Base-by-base conservation (phyloP, 37 sponge, comb jelly and placozoan species). In the Bolinopsis microptera region DNA sequence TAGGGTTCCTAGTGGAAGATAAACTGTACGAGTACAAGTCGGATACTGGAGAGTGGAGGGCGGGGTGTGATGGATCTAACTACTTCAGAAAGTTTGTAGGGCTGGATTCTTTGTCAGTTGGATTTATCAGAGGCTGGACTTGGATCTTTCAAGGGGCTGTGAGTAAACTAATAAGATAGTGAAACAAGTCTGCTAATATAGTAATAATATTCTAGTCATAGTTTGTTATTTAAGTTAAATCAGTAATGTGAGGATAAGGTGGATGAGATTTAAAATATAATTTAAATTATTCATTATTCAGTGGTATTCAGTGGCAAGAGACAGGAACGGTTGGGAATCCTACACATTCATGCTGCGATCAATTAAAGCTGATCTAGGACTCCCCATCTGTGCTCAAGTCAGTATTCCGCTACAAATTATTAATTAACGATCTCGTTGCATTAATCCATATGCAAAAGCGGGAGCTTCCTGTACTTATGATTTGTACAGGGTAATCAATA, bases 141-240 rank as follows among this genome's bases (percentile, higher is more conserved):
- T 77, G 80, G 80, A 32, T 77, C 2, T 77, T 77, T 32, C 80
- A 77, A 35, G 80, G 80, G 33, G 61, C 61, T 5, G 61, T 48
- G 61, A 48, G 61, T 48, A 5, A 48, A 48, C n/a, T n/a, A n/a
- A n/a, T n/a, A n/a, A n/a, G n/a, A n/a, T n/a, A n/a, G n/a, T n/a
- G n/a, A n/a, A n/a, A n/a, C n/a, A n/a, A n/a, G n/a, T n/a, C n/a
- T n/a, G n/a, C n/a, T n/a, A n/a, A n/a, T n/a, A n/a, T n/a, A n/a
- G n/a, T n/a, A n/a, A n/a, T n/a, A n/a, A n/a, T n/a, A n/a, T n/a
- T n/a, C n/a, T n/a, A n/a, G n/a, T n/a, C n/a, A n/a, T n/a, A n/a
- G n/a, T n/a, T n/a, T n/a, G n/a, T n/a, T n/a, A n/a, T n/a, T n/a
- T n/a, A n/a, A n/a, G n/a, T n/a, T n/a, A n/a, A n/a, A n/a, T n/a